These are phyloP conservation scores for Otocyon megalotis DNA, from an alignment of 2,113 vertebrate genomes.

Conservation along the genomic window DNA sequence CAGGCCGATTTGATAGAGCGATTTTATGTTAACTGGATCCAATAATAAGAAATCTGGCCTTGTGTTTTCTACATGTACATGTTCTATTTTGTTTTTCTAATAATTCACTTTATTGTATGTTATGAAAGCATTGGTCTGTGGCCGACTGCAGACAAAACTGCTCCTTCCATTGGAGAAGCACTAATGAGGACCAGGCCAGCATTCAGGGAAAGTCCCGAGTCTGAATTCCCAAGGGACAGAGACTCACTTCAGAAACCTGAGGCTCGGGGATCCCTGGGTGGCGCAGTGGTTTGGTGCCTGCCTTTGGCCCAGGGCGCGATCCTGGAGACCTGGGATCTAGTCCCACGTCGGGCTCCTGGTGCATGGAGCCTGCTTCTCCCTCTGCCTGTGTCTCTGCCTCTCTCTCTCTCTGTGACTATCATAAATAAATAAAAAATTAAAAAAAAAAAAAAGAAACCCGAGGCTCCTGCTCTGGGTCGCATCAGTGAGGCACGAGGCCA, in stretches of 20 bases:
- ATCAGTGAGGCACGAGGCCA: not conserved
- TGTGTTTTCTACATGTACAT: not conserved
- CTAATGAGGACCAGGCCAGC: not conserved
- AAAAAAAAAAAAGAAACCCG: too few species aligned
- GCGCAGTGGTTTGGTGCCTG: too few species aligned
- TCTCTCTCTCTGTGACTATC: too few species aligned
- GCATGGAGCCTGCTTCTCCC: too few species aligned
- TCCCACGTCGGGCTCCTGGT: too few species aligned
- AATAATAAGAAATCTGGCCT: not conserved
- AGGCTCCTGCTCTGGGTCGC: not conserved
- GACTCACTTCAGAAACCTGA: not conserved
- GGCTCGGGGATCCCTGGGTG: too few species aligned
- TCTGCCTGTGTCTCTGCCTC: too few species aligned
- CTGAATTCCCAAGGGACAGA: slow-evolving; percentile 8
- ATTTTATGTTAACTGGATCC: slow-evolving; percentile 38
- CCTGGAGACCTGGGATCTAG: too few species aligned
- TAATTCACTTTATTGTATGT: slow-evolving; percentile 43
- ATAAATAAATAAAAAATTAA: too few species aligned
- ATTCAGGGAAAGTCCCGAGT: slow-evolving; percentile 1
- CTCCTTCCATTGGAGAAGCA: not conserved
- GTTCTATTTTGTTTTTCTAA: slow-evolving; percentile 32
- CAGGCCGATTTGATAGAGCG: not conserved
- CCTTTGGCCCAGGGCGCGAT: too few species aligned
- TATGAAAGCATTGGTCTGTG: not conserved
- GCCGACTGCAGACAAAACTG: not conserved